phyloP scores from a whole-genome alignment of 2,888 invertebrate species.

The Cantharis nigra region DNA sequence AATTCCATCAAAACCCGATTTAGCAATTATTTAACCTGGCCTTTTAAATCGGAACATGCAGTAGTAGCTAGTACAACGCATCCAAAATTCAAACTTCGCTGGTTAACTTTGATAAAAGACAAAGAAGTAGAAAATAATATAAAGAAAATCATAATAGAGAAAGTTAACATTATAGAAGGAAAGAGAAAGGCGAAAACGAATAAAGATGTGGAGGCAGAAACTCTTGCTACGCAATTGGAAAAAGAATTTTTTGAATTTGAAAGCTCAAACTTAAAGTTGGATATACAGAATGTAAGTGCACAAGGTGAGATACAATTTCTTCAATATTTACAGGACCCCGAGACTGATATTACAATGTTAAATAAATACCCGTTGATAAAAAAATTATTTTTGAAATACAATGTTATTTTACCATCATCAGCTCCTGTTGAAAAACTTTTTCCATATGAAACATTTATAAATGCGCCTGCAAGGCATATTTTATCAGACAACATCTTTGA shows the following conservation, averaged over 20 bases:
- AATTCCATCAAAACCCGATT: background rate
- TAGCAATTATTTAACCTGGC: background rate
- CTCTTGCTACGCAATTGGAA: background rate
- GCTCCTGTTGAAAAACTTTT: constrained; percentile 30
- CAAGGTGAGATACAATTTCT: background rate
- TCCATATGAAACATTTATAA: constrained; percentile 25
- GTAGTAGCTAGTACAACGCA: background rate
- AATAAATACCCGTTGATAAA: constrained; percentile 21
- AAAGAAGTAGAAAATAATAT: background rate
- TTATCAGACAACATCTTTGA: constrained; percentile 24
- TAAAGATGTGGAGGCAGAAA: background rate
- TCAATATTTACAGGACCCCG: background rate
- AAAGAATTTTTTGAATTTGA: constrained; percentile 5
- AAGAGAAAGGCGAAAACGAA: background rate
- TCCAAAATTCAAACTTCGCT: constrained; percentile 6
- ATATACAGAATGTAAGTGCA: background rate
- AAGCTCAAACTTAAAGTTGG: background rate
- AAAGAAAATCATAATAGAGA: background rate
- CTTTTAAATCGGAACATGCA: background rate
- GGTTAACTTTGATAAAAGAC: background rate
- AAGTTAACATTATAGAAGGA: background rate
- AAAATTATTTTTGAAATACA: constrained; percentile 31
- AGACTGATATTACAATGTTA: constrained; percentile 8
- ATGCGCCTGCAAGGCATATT: constrained; percentile 19
- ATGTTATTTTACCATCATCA: constrained; percentile 28